Percentiles rank a stretch among this genome's conserved stretches.
Evolutionary conservation across 2,888 invertebrate species (phyloP).

Genomic region (Trissolcus japonicus): DNA sequence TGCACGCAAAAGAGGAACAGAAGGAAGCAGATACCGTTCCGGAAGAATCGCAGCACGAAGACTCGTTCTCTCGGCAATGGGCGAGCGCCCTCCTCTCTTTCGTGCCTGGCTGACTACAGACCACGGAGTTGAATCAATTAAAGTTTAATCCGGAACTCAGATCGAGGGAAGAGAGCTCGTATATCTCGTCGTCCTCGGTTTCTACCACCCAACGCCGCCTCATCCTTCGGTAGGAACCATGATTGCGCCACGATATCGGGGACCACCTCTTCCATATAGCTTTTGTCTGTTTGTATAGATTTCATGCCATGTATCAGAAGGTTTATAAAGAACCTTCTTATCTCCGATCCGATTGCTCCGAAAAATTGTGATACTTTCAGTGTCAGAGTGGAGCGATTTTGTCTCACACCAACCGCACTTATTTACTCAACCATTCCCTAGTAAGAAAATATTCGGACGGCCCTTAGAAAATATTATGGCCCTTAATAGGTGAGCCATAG

Average conservation of each 20-base stretch:
- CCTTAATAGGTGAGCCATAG: no score
- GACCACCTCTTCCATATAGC: conserved; percentile 51
- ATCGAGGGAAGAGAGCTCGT: conserved; percentile 65
- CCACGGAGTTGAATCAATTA: conserved; percentile 79
- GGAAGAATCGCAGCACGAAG: conserved; percentile 59
- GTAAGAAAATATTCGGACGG: no score
- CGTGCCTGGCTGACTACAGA: conserved; percentile 72
- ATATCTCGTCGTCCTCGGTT: conserved; percentile 58
- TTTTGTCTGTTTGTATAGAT: conserved; percentile 36
- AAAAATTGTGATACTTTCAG: conserved; percentile 30
- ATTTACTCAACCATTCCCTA: no score
- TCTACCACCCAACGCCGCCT: conserved; percentile 61
- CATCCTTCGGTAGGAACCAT: conserved; percentile 56
- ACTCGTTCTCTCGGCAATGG: conserved; percentile 56
- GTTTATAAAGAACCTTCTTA: conserved; percentile 37
- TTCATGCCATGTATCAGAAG: conserved; percentile 14
- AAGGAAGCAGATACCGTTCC: conserved; percentile 61
- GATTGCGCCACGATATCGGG: conserved; percentile 53
- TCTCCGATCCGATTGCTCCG: conserved; percentile 35
- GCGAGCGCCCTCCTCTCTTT: conserved; percentile 68
- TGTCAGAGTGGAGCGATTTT: background rate
- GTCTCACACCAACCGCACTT: conserved; percentile 4
- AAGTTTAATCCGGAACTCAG: conserved; percentile 80
- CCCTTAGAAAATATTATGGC: no score
- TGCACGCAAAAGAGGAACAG: conserved; percentile 23